Evolutionary conservation across 2,888 invertebrate genomes (phyloP), one percentile per base, ranked within the genome.

Genomic region (Eulithis testata): DNA sequence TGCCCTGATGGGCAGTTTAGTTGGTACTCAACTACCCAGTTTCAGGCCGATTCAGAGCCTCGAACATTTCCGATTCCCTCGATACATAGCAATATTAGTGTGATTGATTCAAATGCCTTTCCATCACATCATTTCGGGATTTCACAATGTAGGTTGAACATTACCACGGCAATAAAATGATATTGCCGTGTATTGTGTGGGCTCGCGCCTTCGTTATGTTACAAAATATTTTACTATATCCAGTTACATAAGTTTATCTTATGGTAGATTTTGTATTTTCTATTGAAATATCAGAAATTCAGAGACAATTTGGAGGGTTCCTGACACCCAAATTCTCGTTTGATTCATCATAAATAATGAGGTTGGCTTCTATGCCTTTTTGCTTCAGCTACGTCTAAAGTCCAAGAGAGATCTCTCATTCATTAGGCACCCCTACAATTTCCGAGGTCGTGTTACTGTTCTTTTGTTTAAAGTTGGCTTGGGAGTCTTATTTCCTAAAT

Each of bases 401-500:
- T 40, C 58, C 54, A 21, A 59, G 58, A 56, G 43, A 56, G 66
- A 63, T 60, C 56, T 63, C 56, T 63, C 57, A 67, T 67, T 67
- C 67, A 67, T 67, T 67, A 67, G 54, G 63, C 66, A 56, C 43
- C 66, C 59, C 67, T 60, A 61, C 67, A 67, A 67, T 67, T 67
- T 58, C 44, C 63, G 60, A 63, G 63, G 60, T 68, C 62, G 51
- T 57, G 56, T 66, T 65, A 55, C 60, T 43, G 44, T 67, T 59
- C 63, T 68, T 67, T 58, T 56, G 51, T 76, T 71, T 68, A 73
- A 73, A 73, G 69, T 73, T 64, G 65, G 70, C 65, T 66, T 63
- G 64, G 63, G 73, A 71, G 69, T 79, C 74, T 74, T 75, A 73
- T 75, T 76, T 76, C 73, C 70, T 65, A 76, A 76, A 75, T 72